Percentiles rank a stretch among this genome's conserved stretches.
These are phyloP conservation scores for Centropus unirufus DNA, from an alignment of 2,113 vertebrate species.

Conservation along the genomic window DNA sequence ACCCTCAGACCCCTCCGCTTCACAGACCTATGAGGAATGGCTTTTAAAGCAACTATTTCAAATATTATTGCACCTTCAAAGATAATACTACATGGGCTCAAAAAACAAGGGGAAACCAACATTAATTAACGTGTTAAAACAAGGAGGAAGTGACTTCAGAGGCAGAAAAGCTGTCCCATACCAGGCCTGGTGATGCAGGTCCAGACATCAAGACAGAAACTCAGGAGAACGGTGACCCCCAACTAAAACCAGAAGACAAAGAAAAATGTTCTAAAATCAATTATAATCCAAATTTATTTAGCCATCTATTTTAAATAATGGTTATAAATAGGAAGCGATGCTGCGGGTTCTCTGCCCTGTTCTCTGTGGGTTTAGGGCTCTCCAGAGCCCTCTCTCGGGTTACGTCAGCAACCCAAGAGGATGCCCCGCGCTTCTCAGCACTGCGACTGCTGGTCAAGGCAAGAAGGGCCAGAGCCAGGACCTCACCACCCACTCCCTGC, in stretches of 20 bases:
- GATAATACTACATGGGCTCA: constrained; percentile 5
- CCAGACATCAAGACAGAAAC: neutral
- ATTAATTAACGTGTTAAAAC: neutral
- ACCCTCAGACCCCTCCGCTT: neutral
- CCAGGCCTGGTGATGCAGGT: neutral
- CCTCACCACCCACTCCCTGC: neutral
- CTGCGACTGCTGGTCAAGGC: neutral
- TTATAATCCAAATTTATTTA: neutral
- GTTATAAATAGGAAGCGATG: neutral
- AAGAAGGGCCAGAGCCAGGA: neutral
- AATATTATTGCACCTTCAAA: constrained; percentile 69
- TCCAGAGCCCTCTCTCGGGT: neutral
- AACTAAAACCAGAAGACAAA: neutral
- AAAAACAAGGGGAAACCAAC: constrained; percentile 17
- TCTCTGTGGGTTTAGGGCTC: neutral
- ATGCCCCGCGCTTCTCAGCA: neutral
- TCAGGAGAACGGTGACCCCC: neutral
- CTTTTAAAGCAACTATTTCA: constrained; percentile 59
- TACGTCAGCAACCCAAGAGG: neutral
- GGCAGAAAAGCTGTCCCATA: neutral
- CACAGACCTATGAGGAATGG: constrained; percentile 44
- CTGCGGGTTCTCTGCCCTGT: neutral
- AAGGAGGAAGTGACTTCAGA: neutral
- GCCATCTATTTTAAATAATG: constrained; percentile 1
- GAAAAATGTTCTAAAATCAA: neutral